Evolutionary conservation across 2,888 invertebrate genomes (phyloP), one percentile per base, ranked within the genome.

Genomic region (Stenodema calcarata): DNA sequence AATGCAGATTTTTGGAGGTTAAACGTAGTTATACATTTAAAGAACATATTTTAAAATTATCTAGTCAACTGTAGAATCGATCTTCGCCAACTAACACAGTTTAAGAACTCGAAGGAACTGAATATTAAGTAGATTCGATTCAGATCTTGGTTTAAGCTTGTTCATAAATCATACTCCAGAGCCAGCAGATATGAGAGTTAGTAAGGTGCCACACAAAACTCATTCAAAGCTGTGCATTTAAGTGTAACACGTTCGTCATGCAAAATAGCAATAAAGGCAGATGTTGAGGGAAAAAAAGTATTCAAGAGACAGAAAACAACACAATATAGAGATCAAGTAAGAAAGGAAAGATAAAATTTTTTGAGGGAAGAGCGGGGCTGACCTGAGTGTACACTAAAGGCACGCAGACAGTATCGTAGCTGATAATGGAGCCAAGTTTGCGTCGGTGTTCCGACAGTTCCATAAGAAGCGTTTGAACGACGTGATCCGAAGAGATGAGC

Each of bases 381-480:
- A 96, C 97, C 95, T 97, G 97, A 73, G 97, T 97, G 91, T 97
- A 97, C 88, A 97, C 97, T 87, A 97, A 93, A 87, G 97, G 97
- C 89, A 97, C 97, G 92, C 96, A 96, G 89, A 97, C 97, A 76
- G 97, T 97, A 91, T 97, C 97, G 91, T 97, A 97, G 88, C 96
- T 96, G 90, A 97, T 97, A 50, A 97, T 93, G 44, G 95, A 95
- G 86, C 97, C 97, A 88, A 97, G 92, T 89, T 96, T 92, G 89
- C 96, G 93, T 90, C 98, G 93, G 90, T 98, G 98, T 90, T 97
- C 96, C 7, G 97, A 97, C 81, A 98, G 92, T 91, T 98, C 97
- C 88, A 96, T 95, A 87, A 98, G 92, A 88, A 98, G 93, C 7
- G 97, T 97, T 92, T 98, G 97, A 18, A 98, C 96, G 87, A 98